Conservation (phyloP, 2,888 invertebrate species). For the Dichetophora obliterata region DNA sequence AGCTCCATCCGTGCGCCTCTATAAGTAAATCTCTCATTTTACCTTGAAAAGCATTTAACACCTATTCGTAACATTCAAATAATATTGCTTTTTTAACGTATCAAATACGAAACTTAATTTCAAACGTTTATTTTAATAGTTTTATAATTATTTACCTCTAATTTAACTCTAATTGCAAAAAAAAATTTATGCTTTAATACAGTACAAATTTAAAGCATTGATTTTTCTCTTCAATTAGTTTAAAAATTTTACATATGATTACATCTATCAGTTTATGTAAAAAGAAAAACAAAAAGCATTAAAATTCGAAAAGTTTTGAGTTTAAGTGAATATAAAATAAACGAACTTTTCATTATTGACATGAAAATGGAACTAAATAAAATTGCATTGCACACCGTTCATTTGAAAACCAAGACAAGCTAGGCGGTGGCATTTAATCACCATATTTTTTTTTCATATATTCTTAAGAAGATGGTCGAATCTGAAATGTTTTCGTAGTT, state of each 20-base stretch:
- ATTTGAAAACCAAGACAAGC: background rate
- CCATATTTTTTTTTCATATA: no score
- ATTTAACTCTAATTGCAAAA: no score
- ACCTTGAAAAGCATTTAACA: no score
- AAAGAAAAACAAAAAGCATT: no score
- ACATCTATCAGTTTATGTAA: no score
- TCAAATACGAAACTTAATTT: background rate
- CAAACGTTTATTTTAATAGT: background rate
- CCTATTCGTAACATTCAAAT: no score
- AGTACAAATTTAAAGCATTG: conserved; percentile 12
- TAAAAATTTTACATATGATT: no score
- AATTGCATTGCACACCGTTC: no score
- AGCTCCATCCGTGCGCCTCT: no score
- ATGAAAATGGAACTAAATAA: background rate
- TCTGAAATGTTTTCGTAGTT: conserved; percentile 8
- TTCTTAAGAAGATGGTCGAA: background rate
- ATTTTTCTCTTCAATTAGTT: background rate
- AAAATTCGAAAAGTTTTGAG: no score
- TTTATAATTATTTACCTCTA: background rate
- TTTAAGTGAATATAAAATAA: background rate
- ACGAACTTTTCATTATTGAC: conserved; percentile 3
- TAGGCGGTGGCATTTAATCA: background rate
- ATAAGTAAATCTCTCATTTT: no score
- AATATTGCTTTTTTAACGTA: background rate
- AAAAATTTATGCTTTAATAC: background rate